A percentile compares a stretch with the other conserved stretches of the same genome.
Conservation (phyloP, 2,113 vertebrate species). For the Trogon surrucura region DNA sequence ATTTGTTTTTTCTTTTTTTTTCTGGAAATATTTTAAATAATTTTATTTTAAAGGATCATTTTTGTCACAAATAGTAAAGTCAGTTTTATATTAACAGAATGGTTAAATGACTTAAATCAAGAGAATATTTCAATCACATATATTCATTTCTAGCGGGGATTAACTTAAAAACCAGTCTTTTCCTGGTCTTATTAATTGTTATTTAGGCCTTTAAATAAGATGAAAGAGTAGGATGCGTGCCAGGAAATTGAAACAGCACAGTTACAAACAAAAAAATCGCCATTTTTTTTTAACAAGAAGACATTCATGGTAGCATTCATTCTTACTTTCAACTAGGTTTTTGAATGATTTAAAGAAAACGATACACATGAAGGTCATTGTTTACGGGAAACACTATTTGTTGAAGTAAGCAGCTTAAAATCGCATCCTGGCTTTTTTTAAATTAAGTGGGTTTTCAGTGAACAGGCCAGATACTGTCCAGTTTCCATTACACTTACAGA, state of each 20-base stretch:
- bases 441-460: neutral
- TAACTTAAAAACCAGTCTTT: neutral
- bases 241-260: neutral
- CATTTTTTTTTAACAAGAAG: neutral
- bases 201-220: neutral
- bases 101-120: neutral
- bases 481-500: neutral
- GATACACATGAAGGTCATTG: neutral
- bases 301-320: neutral
- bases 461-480: neutral
- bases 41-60: neutral
- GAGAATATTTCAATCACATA: neutral
- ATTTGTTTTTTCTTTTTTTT: neutral
- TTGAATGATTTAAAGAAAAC: neutral
- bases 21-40: neutral
- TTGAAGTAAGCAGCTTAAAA: neutral
- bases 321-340: neutral
- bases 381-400: neutral
- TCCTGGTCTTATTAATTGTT: neutral
- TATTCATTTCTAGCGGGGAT: neutral
- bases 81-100: neutral
- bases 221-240: accelerated
- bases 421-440: neutral
- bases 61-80: neutral
- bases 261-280: neutral